Conservation (phyloP, 35 echinoderm and acorn worm species). For the Apostichopus parvimensis region DNA sequence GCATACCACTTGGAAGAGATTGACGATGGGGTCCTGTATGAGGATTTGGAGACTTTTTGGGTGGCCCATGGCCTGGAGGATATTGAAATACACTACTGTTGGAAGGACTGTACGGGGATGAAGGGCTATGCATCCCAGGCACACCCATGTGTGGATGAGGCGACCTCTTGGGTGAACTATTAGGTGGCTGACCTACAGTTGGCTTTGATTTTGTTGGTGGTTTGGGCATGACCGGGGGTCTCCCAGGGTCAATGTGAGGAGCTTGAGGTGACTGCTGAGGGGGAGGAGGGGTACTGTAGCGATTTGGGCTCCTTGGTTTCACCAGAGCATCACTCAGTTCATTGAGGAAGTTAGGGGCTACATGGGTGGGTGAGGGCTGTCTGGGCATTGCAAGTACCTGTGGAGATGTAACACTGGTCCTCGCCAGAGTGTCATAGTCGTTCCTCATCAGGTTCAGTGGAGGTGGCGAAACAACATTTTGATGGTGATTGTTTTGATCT, state of each 20-base stretch:
- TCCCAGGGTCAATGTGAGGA: neutral
- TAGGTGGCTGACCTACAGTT: neutral
- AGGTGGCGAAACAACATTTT: neutral
- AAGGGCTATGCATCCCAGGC: neutral
- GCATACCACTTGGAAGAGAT: neutral
- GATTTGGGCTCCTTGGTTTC: conserved; percentile 21
- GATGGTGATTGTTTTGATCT: neutral
- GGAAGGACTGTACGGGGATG: conserved; percentile 43
- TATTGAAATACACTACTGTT: conserved; percentile 42
- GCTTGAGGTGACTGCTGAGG: neutral
- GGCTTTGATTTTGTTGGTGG: conserved; percentile 23
- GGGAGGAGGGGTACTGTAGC: neutral
- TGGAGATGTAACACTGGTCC: neutral
- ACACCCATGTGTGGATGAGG: neutral
- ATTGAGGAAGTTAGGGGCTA: conserved; percentile 30
- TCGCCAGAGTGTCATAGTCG: conserved; percentile 8
- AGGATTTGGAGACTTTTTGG: conserved; percentile 8
- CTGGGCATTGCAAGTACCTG: conserved; percentile 15
- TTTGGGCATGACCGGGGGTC: conserved; percentile 25
- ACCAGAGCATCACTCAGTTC: conserved; percentile 40
- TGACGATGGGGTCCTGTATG: neutral
- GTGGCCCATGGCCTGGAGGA: conserved; percentile 22
- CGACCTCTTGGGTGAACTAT: neutral
- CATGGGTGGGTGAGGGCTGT: conserved; percentile 38
- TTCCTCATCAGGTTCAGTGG: neutral